Evolutionary conservation across 2,797 vertebrate genomes (phyloP), one percentile per base, ranked within the genome.

Genomic region (Cyprinella venusta): DNA sequence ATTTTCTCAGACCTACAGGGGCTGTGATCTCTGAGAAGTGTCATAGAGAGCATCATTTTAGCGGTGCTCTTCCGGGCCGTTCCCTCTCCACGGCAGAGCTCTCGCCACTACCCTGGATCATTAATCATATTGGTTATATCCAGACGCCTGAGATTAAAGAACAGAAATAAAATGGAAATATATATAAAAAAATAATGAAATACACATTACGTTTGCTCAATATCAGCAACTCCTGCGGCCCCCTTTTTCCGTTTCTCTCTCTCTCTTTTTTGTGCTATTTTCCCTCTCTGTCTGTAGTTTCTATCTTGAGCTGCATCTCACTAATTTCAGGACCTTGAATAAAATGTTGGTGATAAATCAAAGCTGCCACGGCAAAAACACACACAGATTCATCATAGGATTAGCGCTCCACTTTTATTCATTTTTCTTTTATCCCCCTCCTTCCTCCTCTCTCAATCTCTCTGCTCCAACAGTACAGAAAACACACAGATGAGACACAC

Each of bases 281-380:
- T 79, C 5, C 21, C 63, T 52, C 56, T 84, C 80, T 86, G 83
- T 88, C 78, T 38, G 63, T 88, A 87, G 85, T 90, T 91, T 92
- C 90, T 89, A 88, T 93, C 90, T 89, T 90, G 85, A 84, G 84
- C 85, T 90, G 91, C 64, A 72, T 92, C 88, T 93, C 87, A 87
- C 92, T 94, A 93, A 95, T 94, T 94, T 92, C 91, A 90, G 87
- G 90, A 92, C 92, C 91, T 91, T 93, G 92, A 92, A 91, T 92
- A 92, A 94, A 94, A 90, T 91, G 91, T 91, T 91, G 87, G 92
- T 90, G 91, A 94, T 95, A 93, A 94, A 95, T 94, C 93, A 94
- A 90, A 91, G 79, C 89, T 93, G 92, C 90, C 93, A 93, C 83
- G 64, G 85, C 89, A 89, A 94, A 93, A 93, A 94, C 92, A 94